These are phyloP conservation scores for Agrotis puta DNA, from an alignment of 2,888 invertebrate species.

Conservation along the genomic window DNA sequence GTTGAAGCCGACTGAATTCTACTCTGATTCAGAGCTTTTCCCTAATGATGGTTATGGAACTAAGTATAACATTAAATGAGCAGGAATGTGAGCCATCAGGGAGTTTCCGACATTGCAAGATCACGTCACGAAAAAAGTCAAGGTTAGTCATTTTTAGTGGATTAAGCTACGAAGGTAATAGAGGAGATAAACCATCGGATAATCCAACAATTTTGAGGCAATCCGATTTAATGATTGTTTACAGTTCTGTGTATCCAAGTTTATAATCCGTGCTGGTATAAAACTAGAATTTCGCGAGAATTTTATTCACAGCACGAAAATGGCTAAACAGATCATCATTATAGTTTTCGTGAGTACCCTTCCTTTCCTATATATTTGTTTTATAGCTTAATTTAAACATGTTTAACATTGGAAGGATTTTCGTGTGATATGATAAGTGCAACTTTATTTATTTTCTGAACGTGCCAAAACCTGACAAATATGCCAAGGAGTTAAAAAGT, in stretches of 20 bases:
- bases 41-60: neutral
- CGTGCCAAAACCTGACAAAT: no score
- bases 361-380: neutral
- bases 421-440: neutral
- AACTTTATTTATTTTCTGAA: no score
- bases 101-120: neutral
- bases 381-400: no score
- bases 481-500: no score
- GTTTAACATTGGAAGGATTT: neutral
- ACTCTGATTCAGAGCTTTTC: neutral
- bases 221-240: conserved; percentile 37
- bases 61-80: no score
- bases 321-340: conserved; percentile 55
- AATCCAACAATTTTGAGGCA: conserved; percentile 36
- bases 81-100: neutral
- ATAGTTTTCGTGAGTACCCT: conserved; percentile 49
- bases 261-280: conserved; percentile 60
- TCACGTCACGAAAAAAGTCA: neutral
- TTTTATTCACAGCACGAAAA: conserved; percentile 45
- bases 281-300: conserved; percentile 23
- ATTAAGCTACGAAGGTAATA: conserved; percentile 16
- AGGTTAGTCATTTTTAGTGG: conserved; percentile 15
- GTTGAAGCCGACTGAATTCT: neutral
- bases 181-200: conserved; percentile 44
- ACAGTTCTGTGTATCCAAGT: conserved; percentile 33